Base-by-base conservation (phyloP, 2,113 vertebrate species). In the Trematomus loennbergii region DNA sequence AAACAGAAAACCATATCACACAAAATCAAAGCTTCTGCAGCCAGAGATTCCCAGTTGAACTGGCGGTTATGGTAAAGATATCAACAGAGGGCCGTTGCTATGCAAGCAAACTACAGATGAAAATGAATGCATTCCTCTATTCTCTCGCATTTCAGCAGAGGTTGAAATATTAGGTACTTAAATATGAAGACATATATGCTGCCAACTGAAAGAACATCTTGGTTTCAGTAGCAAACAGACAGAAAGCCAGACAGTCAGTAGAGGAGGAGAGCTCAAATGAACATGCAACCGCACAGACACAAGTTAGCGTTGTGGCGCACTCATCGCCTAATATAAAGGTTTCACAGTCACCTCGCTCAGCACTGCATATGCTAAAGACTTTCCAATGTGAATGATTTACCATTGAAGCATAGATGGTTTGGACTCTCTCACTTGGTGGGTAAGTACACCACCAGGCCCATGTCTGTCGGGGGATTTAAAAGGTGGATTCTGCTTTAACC, bases 41-140 rank as follows among this genome's bases (percentile, higher is more conserved):
- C 16, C 55, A 46, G 68, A 68, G 40, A 60, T 66, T 75, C 25
- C 48, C 4, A 36, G 36, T 8, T 48, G 57, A 76, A 62, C 63
- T 67, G 43, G 9, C 4, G 1, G 33, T 82, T 79, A 77, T 69
- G 74, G 17, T 79, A 82, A 85, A 88, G 50, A 82, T 61, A 86
- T 79, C 78, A 77, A 29, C 60, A 66, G 12, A 49, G 17, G n/a
- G 48, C 7, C 16, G 15, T 64, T 79, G 60, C 72, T 80, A 45
- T 33, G 50, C 58, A 68, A 40, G 50, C 40, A 53, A 13, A 70
- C 16, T 62, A 22, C 73, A 46, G 55, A 64, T 29, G 18, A 74
- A 78, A 81, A 76, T 29, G 2, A 88, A 84, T 68, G 33, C 60
- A 45, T 71, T 83, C 57, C 50, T 78, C 72, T 74, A 53, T 69